Conservation (phyloP, 2,113 vertebrate genomes). For the Recurvirostra avosetta region DNA sequence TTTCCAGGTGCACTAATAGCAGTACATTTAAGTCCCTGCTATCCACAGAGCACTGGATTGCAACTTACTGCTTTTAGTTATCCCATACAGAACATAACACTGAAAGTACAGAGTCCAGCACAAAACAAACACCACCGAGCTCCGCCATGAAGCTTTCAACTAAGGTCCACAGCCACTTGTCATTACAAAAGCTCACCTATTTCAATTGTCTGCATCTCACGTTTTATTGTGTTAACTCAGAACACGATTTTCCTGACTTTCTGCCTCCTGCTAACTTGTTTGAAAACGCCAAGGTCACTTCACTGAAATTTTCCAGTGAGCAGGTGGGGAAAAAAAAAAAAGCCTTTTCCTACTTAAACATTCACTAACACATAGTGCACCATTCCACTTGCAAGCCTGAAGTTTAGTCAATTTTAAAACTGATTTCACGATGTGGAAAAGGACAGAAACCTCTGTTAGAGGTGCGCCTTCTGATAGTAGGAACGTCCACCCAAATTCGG, state of each 20-base stretch:
- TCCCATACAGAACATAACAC: neutral
- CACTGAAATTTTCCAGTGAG: neutral
- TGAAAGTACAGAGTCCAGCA: neutral
- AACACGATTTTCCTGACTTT: neutral
- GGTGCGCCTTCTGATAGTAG: neutral
- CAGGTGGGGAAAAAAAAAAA: no score
- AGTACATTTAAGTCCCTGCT: neutral
- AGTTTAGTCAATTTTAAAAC: neutral
- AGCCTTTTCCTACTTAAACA: neutral
- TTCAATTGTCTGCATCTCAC: neutral
- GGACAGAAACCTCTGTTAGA: neutral
- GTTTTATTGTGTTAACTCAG: no score
- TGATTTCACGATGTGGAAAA: rapidly evolving
- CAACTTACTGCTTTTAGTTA: neutral
- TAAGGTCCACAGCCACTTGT: no score
- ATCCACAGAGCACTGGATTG: neutral
- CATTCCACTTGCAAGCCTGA: neutral
- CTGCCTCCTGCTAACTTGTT: neutral
- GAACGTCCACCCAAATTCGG: rapidly evolving
- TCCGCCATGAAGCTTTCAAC: neutral
- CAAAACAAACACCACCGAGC: neutral
- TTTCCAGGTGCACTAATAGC: neutral
- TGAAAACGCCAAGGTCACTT: rapidly evolving
- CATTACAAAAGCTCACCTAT: neutral
- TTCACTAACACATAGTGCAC: neutral